phyloP scores from a whole-genome alignment of 2,797 vertebrate species.

The Arnoldichthys spilopterus region DNA sequence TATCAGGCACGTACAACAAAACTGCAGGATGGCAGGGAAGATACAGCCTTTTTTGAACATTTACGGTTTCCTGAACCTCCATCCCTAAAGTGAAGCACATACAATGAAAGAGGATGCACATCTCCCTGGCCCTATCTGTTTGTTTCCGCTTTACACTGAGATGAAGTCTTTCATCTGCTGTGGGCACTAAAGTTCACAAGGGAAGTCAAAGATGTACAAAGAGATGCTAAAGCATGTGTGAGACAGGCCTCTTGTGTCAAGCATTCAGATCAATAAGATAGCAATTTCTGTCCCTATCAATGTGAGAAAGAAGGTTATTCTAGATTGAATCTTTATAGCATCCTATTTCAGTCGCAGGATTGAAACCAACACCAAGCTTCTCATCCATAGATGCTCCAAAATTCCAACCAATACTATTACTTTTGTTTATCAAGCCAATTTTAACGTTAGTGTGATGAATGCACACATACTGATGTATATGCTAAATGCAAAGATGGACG shows the following conservation, averaged over 20 bases:
- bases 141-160: slow-evolving; percentile 70
- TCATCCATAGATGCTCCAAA: neutral
- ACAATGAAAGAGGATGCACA: slow-evolving; percentile 46
- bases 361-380: neutral
- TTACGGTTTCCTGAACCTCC: slow-evolving; percentile 62
- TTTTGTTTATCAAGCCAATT: neutral
- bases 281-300: slow-evolving; percentile 59
- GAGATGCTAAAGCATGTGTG: slow-evolving; percentile 56
- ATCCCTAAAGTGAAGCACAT: slow-evolving; percentile 46
- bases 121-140: slow-evolving; percentile 68
- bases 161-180: slow-evolving; percentile 71
- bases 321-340: slow-evolving; percentile 9
- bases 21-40: slow-evolving; percentile 4
- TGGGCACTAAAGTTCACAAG: slow-evolving; percentile 67
- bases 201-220: slow-evolving; percentile 66
- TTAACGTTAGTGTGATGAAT: neutral
- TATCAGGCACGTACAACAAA: slow-evolving; percentile 37
- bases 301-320: neutral
- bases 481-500: neutral
- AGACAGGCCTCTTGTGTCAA: slow-evolving; percentile 57
- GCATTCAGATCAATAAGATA: slow-evolving; percentile 67
- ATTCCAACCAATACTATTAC: neutral
- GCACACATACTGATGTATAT: neutral
- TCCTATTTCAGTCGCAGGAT: neutral
- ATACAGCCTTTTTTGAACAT: slow-evolving; percentile 48